Conservation (phyloP, 2,113 vertebrate genomes). For the Odocoileus virginianus region DNA sequence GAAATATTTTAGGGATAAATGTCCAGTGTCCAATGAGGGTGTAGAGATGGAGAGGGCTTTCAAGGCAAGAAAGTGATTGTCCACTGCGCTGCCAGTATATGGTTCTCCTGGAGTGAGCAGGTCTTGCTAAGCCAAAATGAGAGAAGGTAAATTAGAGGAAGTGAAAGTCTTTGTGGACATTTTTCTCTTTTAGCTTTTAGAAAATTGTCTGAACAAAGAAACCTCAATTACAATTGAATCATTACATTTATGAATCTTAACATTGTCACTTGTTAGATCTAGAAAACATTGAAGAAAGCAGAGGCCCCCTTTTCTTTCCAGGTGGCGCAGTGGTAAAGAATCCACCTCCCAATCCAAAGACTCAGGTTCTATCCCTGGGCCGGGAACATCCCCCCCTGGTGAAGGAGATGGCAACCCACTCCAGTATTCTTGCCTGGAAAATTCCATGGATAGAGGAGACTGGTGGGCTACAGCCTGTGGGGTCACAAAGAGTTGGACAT, state of each 20-base stretch:
- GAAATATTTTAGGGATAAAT: neutral
- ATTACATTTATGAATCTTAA: neutral
- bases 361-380: neutral
- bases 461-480: neutral
- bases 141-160: neutral
- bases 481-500: neutral
- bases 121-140: neutral
- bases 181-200: neutral
- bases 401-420: neutral
- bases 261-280: neutral
- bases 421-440: neutral
- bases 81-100: neutral
- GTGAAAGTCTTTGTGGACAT: neutral
- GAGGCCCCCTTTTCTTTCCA: neutral
- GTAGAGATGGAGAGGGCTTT: neutral
- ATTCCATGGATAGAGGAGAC: neutral
- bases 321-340: neutral
- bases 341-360: neutral
- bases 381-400: neutral
- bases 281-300: neutral
- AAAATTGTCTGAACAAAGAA: neutral
- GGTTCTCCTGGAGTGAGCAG: neutral
- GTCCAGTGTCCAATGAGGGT: neutral
- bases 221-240: neutral
- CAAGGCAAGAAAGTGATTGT: neutral